phyloP scores from a whole-genome alignment of 2,888 invertebrate genomes.

The Monochamus alternatus region DNA sequence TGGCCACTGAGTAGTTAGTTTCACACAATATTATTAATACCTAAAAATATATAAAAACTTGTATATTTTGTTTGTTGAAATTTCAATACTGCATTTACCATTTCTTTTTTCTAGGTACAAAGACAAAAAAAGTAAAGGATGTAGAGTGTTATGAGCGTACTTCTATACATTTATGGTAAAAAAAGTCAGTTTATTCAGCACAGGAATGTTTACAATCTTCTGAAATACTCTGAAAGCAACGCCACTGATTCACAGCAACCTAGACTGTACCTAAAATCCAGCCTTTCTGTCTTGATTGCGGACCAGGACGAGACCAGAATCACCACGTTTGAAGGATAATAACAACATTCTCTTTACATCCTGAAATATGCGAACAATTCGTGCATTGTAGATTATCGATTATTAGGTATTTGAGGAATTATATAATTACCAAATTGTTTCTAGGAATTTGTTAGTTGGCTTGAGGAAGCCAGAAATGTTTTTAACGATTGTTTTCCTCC shows the following conservation, averaged over 20 bases:
- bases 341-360: conserved; percentile 30
- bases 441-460: conserved; percentile 5
- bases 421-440: conserved; percentile 26
- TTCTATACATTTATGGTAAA: no score
- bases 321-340: conserved; percentile 30
- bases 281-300: conserved; percentile 22
- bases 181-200: no score
- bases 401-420: conserved; percentile 33
- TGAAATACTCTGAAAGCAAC: not conserved
- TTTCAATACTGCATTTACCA: no score
- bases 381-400: conserved; percentile 28
- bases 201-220: no score
- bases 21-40: no score
- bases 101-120: no score
- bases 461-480: conserved; percentile 1
- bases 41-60: no score
- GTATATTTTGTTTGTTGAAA: no score
- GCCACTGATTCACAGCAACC: conserved; percentile 25
- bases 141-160: no score
- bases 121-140: no score
- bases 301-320: conserved; percentile 29
- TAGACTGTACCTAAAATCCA: conserved; percentile 17
- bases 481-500: not conserved
- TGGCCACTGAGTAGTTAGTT: no score
- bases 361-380: conserved; percentile 31